A percentile compares a stretch with the other conserved stretches of the same genome.
phyloP scores from a whole-genome alignment of 1,140 invertebrate species.

The Riptortus pedestris region DNA sequence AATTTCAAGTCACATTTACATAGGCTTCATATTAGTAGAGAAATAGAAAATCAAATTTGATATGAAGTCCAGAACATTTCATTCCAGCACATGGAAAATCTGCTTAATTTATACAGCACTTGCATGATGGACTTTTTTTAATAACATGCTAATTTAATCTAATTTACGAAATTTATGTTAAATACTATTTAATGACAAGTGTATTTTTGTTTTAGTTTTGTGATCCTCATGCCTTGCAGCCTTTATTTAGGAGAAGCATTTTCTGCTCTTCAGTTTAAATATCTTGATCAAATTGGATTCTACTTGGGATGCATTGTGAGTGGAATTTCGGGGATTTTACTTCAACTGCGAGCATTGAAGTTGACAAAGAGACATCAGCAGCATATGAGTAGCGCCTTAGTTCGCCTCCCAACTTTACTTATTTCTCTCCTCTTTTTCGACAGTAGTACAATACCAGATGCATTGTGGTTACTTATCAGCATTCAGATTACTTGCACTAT shows the following conservation, averaged over 20 bases:
- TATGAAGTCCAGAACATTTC: no score
- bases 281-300: background rate
- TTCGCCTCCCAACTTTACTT: background rate
- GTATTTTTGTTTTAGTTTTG: no score
- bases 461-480: background rate
- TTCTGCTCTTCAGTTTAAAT: conserved; percentile 9
- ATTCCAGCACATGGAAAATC: no score
- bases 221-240: conserved; percentile 12
- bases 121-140: no score
- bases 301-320: conserved; percentile 2
- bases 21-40: no score
- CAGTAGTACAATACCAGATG: background rate
- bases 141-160: no score
- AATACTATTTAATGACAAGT: no score
- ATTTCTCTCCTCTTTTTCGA: conserved; percentile 13
- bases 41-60: no score
- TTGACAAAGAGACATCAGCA: background rate
- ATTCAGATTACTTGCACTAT: background rate
- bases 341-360: background rate
- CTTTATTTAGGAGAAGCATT: conserved; percentile 18
- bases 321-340: background rate
- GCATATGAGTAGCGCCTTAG: background rate
- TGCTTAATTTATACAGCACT: no score
- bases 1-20: no score
- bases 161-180: no score